phyloP scores from a whole-genome alignment of 2,113 vertebrate genomes.

The Spilogale gracilis region DNA sequence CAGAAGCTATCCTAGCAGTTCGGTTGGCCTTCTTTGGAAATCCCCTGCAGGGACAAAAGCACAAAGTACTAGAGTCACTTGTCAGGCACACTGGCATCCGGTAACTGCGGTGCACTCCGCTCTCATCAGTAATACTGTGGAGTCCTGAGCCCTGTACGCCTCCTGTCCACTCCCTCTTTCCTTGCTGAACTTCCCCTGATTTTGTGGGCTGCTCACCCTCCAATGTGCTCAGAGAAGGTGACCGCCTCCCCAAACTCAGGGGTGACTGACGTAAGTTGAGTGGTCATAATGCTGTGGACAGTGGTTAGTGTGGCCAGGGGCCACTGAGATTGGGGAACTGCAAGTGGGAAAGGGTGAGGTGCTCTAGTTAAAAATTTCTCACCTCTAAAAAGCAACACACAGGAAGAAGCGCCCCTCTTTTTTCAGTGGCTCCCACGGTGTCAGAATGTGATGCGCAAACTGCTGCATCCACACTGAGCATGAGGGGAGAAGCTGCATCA shows the following conservation, averaged over 20 bases:
- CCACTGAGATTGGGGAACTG: too few species aligned
- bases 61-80: neutral
- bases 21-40: slow-evolving; percentile 93
- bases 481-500: neutral
- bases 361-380: neutral
- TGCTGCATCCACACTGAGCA: neutral
- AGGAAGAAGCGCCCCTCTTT: neutral
- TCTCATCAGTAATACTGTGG: neutral
- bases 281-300: neutral
- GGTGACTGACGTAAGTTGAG: neutral
- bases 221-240: neutral
- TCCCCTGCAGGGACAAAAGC: slow-evolving; percentile 88
- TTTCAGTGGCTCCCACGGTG: neutral
- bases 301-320: too few species aligned
- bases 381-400: neutral
- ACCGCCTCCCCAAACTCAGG: neutral
- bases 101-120: accelerated
- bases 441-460: neutral
- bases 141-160: neutral
- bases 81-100: neutral
- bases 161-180: neutral
- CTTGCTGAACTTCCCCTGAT: neutral
- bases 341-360: neutral
- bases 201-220: neutral
- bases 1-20: slow-evolving; percentile 93